These are phyloP conservation scores for Takifugu bimaculatus DNA, from an alignment of 2,113 vertebrate species.

Conservation along the genomic window DNA sequence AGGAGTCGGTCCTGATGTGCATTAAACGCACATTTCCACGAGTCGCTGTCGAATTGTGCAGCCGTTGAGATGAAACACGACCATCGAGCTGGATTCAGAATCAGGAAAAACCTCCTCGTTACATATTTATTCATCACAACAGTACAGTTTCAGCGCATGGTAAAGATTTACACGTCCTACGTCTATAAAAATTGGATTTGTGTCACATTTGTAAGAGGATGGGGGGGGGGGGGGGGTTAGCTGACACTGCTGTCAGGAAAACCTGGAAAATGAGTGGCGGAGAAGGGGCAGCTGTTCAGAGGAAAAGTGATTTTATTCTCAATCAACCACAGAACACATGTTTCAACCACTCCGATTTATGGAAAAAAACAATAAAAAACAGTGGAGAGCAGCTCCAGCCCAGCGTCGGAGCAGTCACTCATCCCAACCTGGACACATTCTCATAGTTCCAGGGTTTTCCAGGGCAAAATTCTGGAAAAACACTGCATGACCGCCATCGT, in stretches of 20 bases:
- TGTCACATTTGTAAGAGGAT: constrained; percentile 69
- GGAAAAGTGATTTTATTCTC: constrained; percentile 31
- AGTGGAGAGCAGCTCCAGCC: neutral
- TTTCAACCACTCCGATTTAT: constrained; percentile 17
- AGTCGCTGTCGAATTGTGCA: too few species aligned
- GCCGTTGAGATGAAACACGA: too few species aligned
- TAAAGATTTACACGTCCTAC: constrained; percentile 68
- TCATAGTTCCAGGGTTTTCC: constrained; percentile 26
- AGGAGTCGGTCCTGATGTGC: too few species aligned
- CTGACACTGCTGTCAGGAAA: neutral
- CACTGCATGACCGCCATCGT: constrained; percentile 26
- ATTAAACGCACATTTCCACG: too few species aligned
- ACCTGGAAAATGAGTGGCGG: constrained; percentile 1
- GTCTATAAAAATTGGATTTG: constrained; percentile 56
- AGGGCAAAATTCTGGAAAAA: constrained; percentile 30
- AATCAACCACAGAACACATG: constrained; percentile 18
- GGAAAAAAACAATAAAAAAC: constrained; percentile 5
- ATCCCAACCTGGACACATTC: constrained; percentile 45
- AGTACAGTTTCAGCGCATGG: constrained; percentile 56
- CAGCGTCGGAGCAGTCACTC: neutral
- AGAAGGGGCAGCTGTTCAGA: neutral
- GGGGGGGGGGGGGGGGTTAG: neutral
- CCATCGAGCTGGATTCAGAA: too few species aligned
- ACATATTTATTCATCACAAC: constrained; percentile 63
- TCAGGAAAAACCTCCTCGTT: constrained; percentile 12